Base-by-base conservation (phyloP, 1,140 invertebrate species). In the Geopemphigus sp. region DNA sequence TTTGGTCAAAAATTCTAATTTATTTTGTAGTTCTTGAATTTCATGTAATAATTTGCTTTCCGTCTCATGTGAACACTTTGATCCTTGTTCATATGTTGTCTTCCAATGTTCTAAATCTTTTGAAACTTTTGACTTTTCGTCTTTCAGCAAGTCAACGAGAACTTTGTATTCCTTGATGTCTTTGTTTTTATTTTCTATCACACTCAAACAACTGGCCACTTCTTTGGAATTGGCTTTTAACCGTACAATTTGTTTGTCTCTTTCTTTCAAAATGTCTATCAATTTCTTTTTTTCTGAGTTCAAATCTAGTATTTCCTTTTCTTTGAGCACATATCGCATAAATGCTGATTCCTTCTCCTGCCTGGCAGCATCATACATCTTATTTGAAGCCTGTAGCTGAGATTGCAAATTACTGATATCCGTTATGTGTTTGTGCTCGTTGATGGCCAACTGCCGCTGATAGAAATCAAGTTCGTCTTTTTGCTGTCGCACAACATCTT, bases 51-150 rank as follows among this genome's bases (percentile, higher is more conserved):
- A 63, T 47, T 78, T 78, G 12, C 22, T 50, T 63, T 78, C 74
- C 5, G 56, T 78, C 29, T 78, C 57, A 12, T 29, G 39, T 5
- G 74, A 78, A 78, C 56, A 61, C 3, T 47, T 78, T 26, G 22
- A 17, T 19, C 47, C 39, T 14, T 78, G 57, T n/a, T 78, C 74
- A 29, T 78, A 47, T n/a, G 63, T 78, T 3, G 22, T 63, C 17
- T 78, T 78, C 74, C 74, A 78, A 15, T 47, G 17, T 29, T 78
- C 74, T 5, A 78, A 78, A 19, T 78, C 74, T 50, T 78, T 78
- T 29, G 22, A 78, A 47, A 78, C 59, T 19, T 29, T 78, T 29
- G 54, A 24, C 32, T 78, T 78, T 0, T 78, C 74, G 11, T 78
- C 57, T 50, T 78, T 78, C 1, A 78, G 57, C 6, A 50, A 26